These are phyloP conservation scores for Tenthredo amoena DNA, from an alignment of 2,888 invertebrate genomes.

Conservation along the genomic window DNA sequence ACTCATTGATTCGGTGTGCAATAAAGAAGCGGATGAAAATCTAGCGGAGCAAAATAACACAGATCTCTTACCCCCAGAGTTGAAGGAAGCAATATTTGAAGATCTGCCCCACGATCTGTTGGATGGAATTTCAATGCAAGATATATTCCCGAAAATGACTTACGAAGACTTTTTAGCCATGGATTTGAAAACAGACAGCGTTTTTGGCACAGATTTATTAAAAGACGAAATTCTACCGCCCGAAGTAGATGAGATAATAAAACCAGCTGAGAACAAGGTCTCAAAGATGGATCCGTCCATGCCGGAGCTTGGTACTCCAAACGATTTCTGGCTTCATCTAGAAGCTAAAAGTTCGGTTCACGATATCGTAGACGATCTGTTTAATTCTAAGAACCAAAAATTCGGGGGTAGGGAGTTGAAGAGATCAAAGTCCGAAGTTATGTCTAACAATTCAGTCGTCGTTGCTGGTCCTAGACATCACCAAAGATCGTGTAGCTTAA, in stretches of 20 bases:
- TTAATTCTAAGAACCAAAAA: slow-evolving; percentile 79
- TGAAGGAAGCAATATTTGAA: slow-evolving; percentile 92
- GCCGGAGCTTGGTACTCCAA: slow-evolving; percentile 71
- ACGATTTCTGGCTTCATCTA: slow-evolving; percentile 74
- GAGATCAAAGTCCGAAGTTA: slow-evolving; percentile 84
- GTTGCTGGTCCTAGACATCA: slow-evolving; percentile 79
- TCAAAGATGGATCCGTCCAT: slow-evolving; percentile 67
- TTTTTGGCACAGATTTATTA: slow-evolving; percentile 78
- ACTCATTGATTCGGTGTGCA: slow-evolving; percentile 82
- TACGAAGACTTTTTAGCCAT: slow-evolving; percentile 84
- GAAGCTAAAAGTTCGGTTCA: slow-evolving; percentile 79
- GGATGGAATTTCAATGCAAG: slow-evolving; percentile 92
- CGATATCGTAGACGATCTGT: slow-evolving; percentile 81
- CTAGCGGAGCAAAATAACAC: slow-evolving; percentile 86
- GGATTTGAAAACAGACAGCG: slow-evolving; percentile 82
- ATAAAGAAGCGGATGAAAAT: slow-evolving; percentile 84
- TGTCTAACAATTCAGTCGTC: slow-evolving; percentile 78
- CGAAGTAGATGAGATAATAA: slow-evolving; percentile 71
- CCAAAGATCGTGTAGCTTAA: slow-evolving; percentile 85
- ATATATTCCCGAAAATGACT: slow-evolving; percentile 88
- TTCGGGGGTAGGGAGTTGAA: slow-evolving; percentile 80
- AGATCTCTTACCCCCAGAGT: slow-evolving; percentile 90
- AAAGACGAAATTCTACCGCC: slow-evolving; percentile 71
- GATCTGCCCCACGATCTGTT: slow-evolving; percentile 90
- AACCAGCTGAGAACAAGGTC: slow-evolving; percentile 66